Evolutionary conservation across 1,140 invertebrate species (phyloP).

Genomic region (Drosophila baimaii): DNA sequence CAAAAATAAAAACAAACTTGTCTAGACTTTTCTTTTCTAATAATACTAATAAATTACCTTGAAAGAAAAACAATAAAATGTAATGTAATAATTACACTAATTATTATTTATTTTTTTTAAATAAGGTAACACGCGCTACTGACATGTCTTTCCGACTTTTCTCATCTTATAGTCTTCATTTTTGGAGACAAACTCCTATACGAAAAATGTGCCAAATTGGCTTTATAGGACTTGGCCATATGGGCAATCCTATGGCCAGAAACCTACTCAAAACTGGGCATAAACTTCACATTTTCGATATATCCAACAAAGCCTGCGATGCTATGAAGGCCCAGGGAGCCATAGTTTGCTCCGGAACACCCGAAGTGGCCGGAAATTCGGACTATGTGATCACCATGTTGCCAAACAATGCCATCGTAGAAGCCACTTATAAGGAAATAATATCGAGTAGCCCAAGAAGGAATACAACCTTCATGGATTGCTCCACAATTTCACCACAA

Average conservation of each 20-base stretch:
- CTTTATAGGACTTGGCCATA: constrained; percentile 97
- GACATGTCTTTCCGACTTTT: not conserved
- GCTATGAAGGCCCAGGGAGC: constrained; percentile 90
- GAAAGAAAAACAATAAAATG: not conserved
- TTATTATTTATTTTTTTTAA: not conserved
- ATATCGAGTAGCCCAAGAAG: constrained; percentile 60
- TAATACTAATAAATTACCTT: not conserved
- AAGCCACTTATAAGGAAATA: constrained; percentile 86
- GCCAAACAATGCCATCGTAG: constrained; percentile 91
- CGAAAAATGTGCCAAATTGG: constrained; percentile 85
- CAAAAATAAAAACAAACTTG: not conserved
- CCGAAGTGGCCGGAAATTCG: constrained; percentile 90
- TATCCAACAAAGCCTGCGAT: constrained; percentile 88
- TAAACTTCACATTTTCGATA: constrained; percentile 93
- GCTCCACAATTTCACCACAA: constrained; percentile 96
- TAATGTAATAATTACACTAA: not conserved
- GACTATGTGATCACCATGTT: constrained; percentile 97
- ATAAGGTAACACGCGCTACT: not conserved
- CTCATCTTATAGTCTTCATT: too few relatives aligned
- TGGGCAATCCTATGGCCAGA: constrained; percentile 96
- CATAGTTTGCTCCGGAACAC: constrained; percentile 87
- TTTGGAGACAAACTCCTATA: too few relatives aligned
- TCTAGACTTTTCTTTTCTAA: not conserved
- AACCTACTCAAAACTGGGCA: constrained; percentile 95
- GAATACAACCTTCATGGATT: constrained; percentile 92